These are phyloP conservation scores for Uloborus diversus DNA, from an alignment of 1,140 invertebrate genomes.

Conservation along the genomic window DNA sequence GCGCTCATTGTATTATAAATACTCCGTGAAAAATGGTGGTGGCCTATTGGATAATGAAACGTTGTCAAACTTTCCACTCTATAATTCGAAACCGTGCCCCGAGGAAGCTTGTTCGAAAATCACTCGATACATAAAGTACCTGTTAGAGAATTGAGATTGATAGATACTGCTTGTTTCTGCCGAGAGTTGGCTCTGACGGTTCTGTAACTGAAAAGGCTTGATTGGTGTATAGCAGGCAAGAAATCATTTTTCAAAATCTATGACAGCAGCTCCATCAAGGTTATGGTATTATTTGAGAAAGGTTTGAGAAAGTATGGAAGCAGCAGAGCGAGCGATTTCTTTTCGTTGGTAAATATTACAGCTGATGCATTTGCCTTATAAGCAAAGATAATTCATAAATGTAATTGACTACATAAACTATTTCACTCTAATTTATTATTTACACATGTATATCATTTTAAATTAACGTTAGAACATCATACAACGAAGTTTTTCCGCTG, in stretches of 20 bases:
- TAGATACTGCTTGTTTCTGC: neutral
- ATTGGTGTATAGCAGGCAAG: neutral
- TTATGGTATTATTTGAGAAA: neutral
- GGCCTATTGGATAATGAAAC: slow-evolving; percentile 34
- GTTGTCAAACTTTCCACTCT: slow-evolving; percentile 17
- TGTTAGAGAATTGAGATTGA: neutral
- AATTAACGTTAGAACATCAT: too few relatives aligned
- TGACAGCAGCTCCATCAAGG: slow-evolving; percentile 1
- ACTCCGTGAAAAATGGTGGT: slow-evolving; percentile 11
- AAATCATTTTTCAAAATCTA: neutral
- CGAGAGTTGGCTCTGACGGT: neutral
- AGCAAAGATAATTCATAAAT: too few relatives aligned
- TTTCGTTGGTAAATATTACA: neutral
- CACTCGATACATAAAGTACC: neutral
- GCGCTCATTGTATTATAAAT: neutral
- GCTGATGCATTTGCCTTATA: too few relatives aligned
- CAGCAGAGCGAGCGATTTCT: neutral
- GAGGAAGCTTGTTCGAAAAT: neutral
- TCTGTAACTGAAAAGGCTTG: neutral
- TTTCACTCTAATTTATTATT: too few relatives aligned
- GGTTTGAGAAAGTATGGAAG: neutral
- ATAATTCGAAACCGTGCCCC: slow-evolving; percentile 10
- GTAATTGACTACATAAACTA: too few relatives aligned
- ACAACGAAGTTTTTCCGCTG: too few relatives aligned
- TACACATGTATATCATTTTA: too few relatives aligned